Evolutionary conservation across 2,888 invertebrate genomes (phyloP).

Genomic region (Caenorhabditis panamensis): DNA sequence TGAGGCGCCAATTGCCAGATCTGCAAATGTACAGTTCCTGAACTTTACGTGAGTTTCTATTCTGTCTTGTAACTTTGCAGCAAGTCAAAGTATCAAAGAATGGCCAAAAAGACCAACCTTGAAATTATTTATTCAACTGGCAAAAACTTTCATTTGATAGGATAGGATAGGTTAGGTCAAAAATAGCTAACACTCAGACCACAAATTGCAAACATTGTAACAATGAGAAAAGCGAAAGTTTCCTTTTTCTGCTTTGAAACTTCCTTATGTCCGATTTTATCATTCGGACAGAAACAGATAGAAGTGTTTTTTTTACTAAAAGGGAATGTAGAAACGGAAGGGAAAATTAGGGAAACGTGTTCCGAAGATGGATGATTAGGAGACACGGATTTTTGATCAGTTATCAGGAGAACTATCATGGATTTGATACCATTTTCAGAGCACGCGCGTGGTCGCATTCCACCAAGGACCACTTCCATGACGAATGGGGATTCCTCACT

Average conservation of each 20-base stretch:
- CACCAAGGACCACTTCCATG: conserved; percentile 82
- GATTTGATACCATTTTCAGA: conserved; percentile 71
- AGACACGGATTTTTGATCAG: conserved; percentile 29
- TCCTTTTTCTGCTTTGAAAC: conserved; percentile 12
- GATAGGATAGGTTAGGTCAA: too few relatives aligned
- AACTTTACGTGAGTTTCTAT: conserved; percentile 78
- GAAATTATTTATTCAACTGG: conserved; percentile 45
- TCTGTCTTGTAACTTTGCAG: too few relatives aligned
- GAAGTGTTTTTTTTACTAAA: conserved; percentile 36
- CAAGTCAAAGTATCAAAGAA: too few relatives aligned
- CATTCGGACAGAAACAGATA: conserved; percentile 8
- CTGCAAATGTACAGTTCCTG: conserved; percentile 79
- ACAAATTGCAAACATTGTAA: conserved; percentile 10
- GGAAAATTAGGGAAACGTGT: conserved; percentile 18
- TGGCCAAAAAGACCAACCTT: too few relatives aligned
- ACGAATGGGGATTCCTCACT: conserved; percentile 81
- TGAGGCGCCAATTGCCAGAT: conserved; percentile 80
- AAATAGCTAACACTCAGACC: too few relatives aligned
- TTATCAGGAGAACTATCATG: neutral
- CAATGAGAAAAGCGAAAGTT: conserved; percentile 42
- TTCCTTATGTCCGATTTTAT: conserved; percentile 46
- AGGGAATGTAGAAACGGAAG: conserved; percentile 4
- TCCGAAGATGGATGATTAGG: conserved; percentile 3
- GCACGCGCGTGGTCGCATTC: conserved; percentile 82
- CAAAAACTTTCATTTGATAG: conserved; percentile 10